A percentile compares a stretch with the other conserved stretches of the same genome.
phyloP scores from a whole-genome alignment of 2,888 invertebrate species.

The Drosophila recens region DNA sequence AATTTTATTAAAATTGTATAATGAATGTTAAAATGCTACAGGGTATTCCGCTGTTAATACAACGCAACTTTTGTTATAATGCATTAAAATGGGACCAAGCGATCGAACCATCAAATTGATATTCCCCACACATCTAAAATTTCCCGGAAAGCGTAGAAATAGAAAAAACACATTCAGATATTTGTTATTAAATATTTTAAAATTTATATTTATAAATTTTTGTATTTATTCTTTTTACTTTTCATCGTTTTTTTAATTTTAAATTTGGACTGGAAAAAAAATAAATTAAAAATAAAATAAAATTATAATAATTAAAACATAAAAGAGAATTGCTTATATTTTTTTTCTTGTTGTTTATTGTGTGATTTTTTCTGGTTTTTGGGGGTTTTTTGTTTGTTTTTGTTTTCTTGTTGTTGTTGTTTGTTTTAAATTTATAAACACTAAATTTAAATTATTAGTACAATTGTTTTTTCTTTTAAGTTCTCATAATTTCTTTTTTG shows the following conservation, averaged over 20 bases:
- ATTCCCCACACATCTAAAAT: conserved; percentile 6
- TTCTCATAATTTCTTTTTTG: conserved; percentile 24
- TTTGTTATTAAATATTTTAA: conserved; percentile 39
- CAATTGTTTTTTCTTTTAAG: conserved; percentile 38
- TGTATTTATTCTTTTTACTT: conserved; percentile 14
- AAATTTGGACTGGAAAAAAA: conserved; percentile 19
- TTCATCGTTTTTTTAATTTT: conserved; percentile 2
- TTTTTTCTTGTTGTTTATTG: conserved; percentile 48
- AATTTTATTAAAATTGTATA: background rate
- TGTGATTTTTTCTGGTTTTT: conserved; percentile 43
- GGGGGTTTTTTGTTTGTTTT: conserved; percentile 27
- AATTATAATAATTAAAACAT: conserved; percentile 9
- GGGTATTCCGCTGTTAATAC: background rate
- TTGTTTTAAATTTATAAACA: conserved; percentile 57
- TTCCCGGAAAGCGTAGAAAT: conserved; percentile 1
- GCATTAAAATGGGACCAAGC: background rate
- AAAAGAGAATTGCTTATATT: conserved; percentile 10
- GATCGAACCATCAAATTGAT: background rate
- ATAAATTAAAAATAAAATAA: conserved; percentile 19
- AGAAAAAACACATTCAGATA: background rate
- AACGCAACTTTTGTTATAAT: background rate
- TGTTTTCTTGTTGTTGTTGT: conserved; percentile 32
- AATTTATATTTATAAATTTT: conserved; percentile 25
- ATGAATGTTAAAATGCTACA: background rate
- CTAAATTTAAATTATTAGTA: conserved; percentile 73